phyloP scores from a whole-genome alignment of 2,113 vertebrate species.

The Chloropsis cyanopogon region DNA sequence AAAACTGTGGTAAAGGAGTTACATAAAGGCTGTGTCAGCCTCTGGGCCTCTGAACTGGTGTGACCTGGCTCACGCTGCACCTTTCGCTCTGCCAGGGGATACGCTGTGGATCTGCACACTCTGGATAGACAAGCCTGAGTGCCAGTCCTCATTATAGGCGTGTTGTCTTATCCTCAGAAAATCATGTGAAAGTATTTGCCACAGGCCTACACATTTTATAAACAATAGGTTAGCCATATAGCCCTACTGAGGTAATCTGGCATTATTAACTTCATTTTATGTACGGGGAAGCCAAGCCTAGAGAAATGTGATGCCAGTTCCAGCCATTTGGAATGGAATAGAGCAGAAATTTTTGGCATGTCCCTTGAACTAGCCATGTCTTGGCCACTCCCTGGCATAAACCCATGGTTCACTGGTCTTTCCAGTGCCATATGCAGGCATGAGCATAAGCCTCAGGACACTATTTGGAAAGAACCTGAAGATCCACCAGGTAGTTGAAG shows the following conservation, averaged over 20 bases:
- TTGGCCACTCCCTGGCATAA: background rate
- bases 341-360: background rate
- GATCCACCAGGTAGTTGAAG: background rate
- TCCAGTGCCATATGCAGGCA: background rate
- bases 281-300: background rate
- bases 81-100: background rate
- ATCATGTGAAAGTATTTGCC: background rate
- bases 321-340: background rate
- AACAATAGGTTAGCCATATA: background rate
- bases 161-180: background rate
- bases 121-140: background rate
- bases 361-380: background rate
- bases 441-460: background rate
- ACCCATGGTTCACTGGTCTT: background rate
- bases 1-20: background rate
- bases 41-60: background rate
- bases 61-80: accelerated
- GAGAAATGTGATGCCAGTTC: background rate
- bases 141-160: background rate
- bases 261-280: background rate
- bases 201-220: background rate
- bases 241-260: background rate
- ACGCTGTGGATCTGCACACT: background rate
- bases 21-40: background rate
- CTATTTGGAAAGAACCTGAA: background rate